Evolutionary conservation across 2,113 vertebrate genomes (phyloP), one percentile per base, ranked within the genome.

Genomic region (Rhinolophus ferrumequinum): DNA sequence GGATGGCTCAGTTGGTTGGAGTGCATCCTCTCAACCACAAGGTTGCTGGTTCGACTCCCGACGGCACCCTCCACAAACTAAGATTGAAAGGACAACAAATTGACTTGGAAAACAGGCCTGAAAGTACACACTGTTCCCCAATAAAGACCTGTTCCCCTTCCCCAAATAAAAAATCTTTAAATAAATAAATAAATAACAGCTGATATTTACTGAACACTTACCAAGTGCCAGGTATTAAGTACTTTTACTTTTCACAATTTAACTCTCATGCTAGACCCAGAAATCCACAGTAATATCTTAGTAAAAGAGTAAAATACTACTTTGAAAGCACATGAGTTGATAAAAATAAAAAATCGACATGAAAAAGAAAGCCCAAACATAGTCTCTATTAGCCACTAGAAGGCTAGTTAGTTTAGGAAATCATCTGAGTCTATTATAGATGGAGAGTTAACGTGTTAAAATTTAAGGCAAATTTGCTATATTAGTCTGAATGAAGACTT

Each of bases 401-500:
- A 82, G 8, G 50, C 54, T 44, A 69, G 41, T 54, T 54, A 83
- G 35, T 41, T 64, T 52, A 76, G 62, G 58, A 87, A 92, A 92
- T 81, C 56, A 66, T 84, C 54, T 47, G 14, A 60, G 21, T 70
- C 77, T 54, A 33, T 79, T 56, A 86, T 4, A 54, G n/a, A 96
- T 16, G 21, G 35, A 81, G 52, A 52, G 76, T 35, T 58, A 35
- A 87, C 24, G 56, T n/a, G 70, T 92, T 83, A 94, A 91, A 90
- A 92, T 94, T 76, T 67, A 76, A 95, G 84, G 54, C 50, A 81
- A 89, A 93, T 72, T 75, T 91, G 69, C 44, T 73, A 19, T 33
- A 16, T 62, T 85, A 15, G 22, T 84, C 92, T 94, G 97, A 97
- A 73, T 56, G 81, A 88, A 97, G 94, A 90, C 54, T 97, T 62